Conservation (phyloP, 2,113 vertebrate species). For the Paradoxurus hermaphroditus region DNA sequence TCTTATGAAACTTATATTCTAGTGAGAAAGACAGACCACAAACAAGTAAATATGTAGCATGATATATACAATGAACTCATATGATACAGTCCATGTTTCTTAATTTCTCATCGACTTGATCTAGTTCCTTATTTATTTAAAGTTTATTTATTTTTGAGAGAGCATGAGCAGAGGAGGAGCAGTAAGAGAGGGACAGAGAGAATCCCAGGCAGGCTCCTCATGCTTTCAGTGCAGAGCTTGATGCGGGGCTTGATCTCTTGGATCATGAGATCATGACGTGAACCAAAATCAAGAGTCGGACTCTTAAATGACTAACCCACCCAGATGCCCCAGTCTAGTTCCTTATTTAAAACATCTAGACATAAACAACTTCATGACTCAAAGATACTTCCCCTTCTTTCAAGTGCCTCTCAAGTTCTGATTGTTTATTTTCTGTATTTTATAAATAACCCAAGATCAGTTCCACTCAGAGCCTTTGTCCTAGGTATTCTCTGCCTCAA, state of each 20-base stretch:
- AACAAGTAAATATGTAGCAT: neutral
- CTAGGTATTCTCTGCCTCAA: neutral
- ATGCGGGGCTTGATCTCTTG: too few species aligned
- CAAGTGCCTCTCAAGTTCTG: neutral
- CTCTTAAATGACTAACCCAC: too few species aligned
- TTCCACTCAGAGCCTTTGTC: neutral
- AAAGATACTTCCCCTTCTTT: fast-evolving
- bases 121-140: neutral
- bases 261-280: too few species aligned
- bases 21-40: neutral
- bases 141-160: too few species aligned
- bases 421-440: neutral
- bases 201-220: too few species aligned
- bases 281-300: too few species aligned
- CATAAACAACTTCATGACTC: neutral
- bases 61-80: neutral
- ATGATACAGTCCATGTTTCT: neutral
- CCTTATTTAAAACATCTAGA: neutral
- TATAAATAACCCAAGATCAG: neutral
- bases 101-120: neutral
- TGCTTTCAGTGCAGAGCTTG: too few species aligned
- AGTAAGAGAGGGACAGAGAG: too few species aligned
- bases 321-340: neutral
- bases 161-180: too few species aligned
- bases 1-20: neutral